A percentile compares a stretch with the other conserved stretches of the same genome.
phyloP scores from a whole-genome alignment of 2,888 invertebrate species.

The Oscheius onirici region DNA sequence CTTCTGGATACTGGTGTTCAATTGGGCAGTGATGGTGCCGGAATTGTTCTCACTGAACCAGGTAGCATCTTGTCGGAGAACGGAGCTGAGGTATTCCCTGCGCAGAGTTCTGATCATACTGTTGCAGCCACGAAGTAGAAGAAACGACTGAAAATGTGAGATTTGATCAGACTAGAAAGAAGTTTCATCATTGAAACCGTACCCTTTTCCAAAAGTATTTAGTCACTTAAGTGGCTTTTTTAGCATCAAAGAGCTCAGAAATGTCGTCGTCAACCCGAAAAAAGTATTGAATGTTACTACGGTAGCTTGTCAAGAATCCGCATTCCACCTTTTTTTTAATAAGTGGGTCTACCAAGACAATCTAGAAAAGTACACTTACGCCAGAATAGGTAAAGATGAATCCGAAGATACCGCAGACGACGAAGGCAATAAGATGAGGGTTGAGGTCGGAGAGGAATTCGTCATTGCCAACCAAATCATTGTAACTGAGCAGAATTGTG shows the following conservation, averaged over 20 bases:
- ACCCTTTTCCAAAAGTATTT: no score
- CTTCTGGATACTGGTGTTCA: conserved; percentile 43
- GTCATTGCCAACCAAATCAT: neutral
- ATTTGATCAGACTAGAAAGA: neutral
- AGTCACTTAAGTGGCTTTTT: no score
- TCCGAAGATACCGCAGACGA: neutral
- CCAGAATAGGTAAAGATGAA: neutral
- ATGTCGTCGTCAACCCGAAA: no score
- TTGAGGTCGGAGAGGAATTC: neutral
- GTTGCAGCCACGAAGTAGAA: conserved; percentile 20
- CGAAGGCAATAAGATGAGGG: neutral
- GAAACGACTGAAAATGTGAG: neutral
- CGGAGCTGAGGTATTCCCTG: conserved; percentile 41
- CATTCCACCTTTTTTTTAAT: no score
- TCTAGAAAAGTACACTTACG: neutral
- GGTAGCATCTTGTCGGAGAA: conserved; percentile 47
- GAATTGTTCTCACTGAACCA: conserved; percentile 41
- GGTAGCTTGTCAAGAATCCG: no score
- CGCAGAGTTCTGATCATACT: conserved; percentile 25
- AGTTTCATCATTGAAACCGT: no score
- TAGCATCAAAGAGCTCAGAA: no score
- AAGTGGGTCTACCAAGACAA: no score
- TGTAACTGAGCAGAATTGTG: neutral
- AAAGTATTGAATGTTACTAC: no score
- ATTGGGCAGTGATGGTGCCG: conserved; percentile 43